Evolutionary conservation across 2,888 invertebrate genomes (phyloP).

Genomic region (Invenusta paracnida): DNA sequence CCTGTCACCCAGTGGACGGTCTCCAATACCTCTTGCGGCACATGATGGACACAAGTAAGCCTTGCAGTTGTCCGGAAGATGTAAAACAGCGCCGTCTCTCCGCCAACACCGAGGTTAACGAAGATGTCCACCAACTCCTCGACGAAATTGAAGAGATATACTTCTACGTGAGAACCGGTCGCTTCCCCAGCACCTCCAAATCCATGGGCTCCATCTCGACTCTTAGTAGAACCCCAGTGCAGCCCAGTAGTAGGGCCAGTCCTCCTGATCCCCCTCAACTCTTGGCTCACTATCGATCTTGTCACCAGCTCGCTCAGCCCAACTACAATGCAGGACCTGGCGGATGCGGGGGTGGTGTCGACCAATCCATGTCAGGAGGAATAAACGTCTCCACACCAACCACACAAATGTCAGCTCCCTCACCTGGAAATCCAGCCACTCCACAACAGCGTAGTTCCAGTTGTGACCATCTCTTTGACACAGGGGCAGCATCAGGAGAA

Average conservation of each 20-base stretch:
- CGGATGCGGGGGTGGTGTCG: background rate
- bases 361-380: background rate
- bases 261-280: background rate
- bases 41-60: slow-evolving; percentile 38
- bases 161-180: slow-evolving; percentile 44
- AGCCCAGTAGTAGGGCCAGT: background rate
- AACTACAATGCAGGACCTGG: background rate
- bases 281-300: background rate
- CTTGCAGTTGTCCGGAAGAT: slow-evolving; percentile 4
- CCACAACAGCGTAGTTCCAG: background rate
- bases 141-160: slow-evolving; percentile 45
- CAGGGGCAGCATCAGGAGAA: background rate
- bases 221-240: background rate
- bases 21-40: slow-evolving; percentile 40
- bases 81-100: background rate
- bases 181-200: slow-evolving; percentile 41
- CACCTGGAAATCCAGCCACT: background rate
- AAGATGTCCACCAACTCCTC: slow-evolving; percentile 40
- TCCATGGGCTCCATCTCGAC: slow-evolving; percentile 29
- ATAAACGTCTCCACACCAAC: too few species aligned
- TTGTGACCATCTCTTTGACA: slow-evolving; percentile 4
- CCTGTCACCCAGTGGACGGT: slow-evolving; percentile 44
- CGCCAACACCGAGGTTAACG: background rate
- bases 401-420: background rate
- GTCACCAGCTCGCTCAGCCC: background rate